Conservation (phyloP, 2,113 vertebrate genomes). For the Amblyornis subalaris region DNA sequence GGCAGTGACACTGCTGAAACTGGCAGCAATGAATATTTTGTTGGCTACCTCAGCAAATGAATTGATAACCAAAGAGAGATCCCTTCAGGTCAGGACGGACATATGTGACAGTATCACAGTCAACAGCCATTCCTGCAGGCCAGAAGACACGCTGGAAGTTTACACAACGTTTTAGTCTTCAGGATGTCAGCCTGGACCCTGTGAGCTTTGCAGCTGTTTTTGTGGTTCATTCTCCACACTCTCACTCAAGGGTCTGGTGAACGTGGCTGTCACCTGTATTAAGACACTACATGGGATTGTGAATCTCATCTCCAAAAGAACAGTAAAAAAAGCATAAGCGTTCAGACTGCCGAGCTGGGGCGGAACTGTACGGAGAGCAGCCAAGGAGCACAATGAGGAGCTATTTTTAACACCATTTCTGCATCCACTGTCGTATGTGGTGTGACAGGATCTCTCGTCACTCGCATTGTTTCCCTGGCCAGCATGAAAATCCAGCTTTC, state of each 20-base stretch:
- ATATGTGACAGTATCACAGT: accelerated
- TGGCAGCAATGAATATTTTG: not conserved
- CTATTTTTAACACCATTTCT: slow-evolving; percentile 4
- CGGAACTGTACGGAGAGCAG: not conserved
- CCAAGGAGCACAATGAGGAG: not conserved
- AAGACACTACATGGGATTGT: not conserved
- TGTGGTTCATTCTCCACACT: not conserved
- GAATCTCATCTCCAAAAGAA: not conserved
- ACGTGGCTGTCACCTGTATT: not conserved
- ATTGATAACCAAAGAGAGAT: not conserved
- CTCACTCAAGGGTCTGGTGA: not conserved
- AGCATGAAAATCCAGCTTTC: not conserved
- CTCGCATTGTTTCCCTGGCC: not conserved
- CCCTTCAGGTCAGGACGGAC: not conserved
- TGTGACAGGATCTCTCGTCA: not conserved
- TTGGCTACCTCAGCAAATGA: not conserved
- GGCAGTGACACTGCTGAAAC: not conserved
- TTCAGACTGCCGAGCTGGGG: not conserved
- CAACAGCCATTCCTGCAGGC: not conserved
- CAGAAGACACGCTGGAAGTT: not conserved
- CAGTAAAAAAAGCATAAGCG: not conserved
- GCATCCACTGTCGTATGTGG: not conserved
- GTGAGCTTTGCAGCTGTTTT: not conserved
- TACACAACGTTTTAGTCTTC: not conserved
- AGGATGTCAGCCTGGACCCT: not conserved